Evolutionary conservation across 1,140 invertebrate genomes (phyloP).

Genomic region (Drosophila lacertosa): DNA sequence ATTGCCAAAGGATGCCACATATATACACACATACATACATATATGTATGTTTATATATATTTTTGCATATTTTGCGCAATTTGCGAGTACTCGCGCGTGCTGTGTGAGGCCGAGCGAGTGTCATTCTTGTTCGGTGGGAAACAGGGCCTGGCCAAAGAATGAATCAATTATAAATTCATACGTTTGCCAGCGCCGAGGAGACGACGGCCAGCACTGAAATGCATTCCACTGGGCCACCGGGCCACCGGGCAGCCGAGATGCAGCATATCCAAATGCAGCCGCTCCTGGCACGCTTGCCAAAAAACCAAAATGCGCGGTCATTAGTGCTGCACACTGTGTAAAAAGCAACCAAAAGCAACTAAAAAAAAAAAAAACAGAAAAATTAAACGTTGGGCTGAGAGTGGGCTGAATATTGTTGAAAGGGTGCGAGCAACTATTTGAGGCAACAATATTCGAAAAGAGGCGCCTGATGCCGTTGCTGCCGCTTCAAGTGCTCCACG

Average conservation of each 20-base stretch:
- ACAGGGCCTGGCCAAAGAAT: conserved; percentile 45
- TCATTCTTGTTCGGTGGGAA: conserved; percentile 7
- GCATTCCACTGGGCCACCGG: background rate
- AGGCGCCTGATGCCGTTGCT: conserved; percentile 24
- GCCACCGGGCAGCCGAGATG: conserved; percentile 1
- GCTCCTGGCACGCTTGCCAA: conserved; percentile 54
- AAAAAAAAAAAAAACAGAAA: too few relatives aligned
- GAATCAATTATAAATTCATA: conserved; percentile 80
- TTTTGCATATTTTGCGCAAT: background rate
- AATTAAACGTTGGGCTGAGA: too few relatives aligned
- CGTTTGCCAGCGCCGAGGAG: conserved; percentile 21
- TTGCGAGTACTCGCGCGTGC: background rate
- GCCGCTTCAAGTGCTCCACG: conserved; percentile 1
- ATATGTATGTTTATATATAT: background rate
- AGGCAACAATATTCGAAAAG: conserved; percentile 22
- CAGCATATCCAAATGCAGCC: conserved; percentile 38
- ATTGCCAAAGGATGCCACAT: conserved; percentile 15
- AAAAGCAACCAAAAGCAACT: too few relatives aligned
- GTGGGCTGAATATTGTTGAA: conserved; percentile 11
- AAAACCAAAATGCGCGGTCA: conserved; percentile 58
- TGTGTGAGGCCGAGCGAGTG: background rate
- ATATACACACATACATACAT: conserved; percentile 1
- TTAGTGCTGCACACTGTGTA: conserved; percentile 59
- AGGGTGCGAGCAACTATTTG: conserved; percentile 33
- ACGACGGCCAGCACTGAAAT: background rate